Percentiles rank a stretch among this genome's conserved stretches.
phyloP scores from a whole-genome alignment of 2,113 vertebrate genomes.

The Apus apus region DNA sequence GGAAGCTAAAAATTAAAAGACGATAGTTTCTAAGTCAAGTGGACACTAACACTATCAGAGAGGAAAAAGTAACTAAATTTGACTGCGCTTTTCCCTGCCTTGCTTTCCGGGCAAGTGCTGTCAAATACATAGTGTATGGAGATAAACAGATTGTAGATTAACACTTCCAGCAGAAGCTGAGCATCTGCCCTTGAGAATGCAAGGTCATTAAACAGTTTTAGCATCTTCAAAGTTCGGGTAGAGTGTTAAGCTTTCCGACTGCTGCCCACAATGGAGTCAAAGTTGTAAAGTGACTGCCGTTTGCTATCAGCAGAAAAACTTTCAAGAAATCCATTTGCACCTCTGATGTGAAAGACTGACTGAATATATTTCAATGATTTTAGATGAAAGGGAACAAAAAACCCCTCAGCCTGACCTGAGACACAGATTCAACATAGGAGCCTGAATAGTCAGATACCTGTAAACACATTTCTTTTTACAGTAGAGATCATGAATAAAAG shows the following conservation, averaged over 20 bases:
- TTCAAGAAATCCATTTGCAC: conserved; percentile 82
- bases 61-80: conserved; percentile 13
- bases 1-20: conserved; percentile 8
- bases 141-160: conserved; percentile 52
- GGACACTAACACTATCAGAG: neutral
- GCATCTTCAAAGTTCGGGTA: conserved; percentile 60
- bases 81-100: neutral
- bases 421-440: conserved; percentile 21
- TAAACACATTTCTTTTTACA: conserved; percentile 70
- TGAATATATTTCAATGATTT: conserved; percentile 75
- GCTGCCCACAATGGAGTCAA: conserved; percentile 67
- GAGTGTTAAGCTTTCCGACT: conserved; percentile 54
- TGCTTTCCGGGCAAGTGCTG: conserved; percentile 48
- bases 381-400: conserved; percentile 37
- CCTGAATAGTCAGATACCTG: conserved; percentile 42
- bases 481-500: neutral
- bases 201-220: conserved; percentile 73
- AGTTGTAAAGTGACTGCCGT: conserved; percentile 72
- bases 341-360: conserved; percentile 75
- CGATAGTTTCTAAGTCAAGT: neutral
- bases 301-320: conserved; percentile 70
- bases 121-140: conserved; percentile 4
- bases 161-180: conserved; percentile 54
- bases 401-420: conserved; percentile 42
- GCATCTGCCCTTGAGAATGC: conserved; percentile 61